Conservation (phyloP, 2,113 vertebrate genomes). For the Catagonus wagneri region DNA sequence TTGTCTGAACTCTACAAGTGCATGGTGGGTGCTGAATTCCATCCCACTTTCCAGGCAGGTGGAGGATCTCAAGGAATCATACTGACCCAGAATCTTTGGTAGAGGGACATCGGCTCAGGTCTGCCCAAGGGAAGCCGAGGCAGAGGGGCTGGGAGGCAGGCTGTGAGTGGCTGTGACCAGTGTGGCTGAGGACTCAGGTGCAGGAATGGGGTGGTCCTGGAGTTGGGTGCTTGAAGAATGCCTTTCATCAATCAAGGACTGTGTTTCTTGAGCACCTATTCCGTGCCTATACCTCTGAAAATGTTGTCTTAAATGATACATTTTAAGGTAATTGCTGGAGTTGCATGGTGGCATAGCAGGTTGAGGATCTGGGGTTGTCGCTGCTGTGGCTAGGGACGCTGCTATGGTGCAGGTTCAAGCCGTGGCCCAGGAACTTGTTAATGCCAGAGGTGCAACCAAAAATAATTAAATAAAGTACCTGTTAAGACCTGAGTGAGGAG, state of each 20-base stretch:
- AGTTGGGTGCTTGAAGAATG: not conserved
- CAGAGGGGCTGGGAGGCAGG: not conserved
- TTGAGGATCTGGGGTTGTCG: no score
- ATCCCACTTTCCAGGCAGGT: constrained; percentile 91
- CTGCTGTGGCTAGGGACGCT: no score
- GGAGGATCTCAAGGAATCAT: constrained; percentile 88
- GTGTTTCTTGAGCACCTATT: not conserved
- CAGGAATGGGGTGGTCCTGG: not conserved
- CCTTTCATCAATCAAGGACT: not conserved
- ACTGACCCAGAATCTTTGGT: constrained; percentile 91
- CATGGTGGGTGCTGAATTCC: constrained; percentile 90
- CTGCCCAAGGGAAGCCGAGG: not conserved
- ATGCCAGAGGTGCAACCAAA: no score
- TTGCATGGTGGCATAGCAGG: no score
- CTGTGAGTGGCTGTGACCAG: not conserved
- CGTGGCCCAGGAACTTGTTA: no score
- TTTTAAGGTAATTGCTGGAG: not conserved
- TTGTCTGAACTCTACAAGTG: constrained; percentile 90
- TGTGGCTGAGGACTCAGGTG: not conserved
- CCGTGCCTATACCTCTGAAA: not conserved
- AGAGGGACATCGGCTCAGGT: not conserved
- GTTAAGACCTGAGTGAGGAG: not conserved
- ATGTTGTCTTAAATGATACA: not conserved
- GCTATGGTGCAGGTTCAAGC: no score
- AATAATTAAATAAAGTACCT: no score